Evolutionary conservation across 92 coral and sea anemone genomes (phyloP).

Genomic region (Pocillopora meandrina): DNA sequence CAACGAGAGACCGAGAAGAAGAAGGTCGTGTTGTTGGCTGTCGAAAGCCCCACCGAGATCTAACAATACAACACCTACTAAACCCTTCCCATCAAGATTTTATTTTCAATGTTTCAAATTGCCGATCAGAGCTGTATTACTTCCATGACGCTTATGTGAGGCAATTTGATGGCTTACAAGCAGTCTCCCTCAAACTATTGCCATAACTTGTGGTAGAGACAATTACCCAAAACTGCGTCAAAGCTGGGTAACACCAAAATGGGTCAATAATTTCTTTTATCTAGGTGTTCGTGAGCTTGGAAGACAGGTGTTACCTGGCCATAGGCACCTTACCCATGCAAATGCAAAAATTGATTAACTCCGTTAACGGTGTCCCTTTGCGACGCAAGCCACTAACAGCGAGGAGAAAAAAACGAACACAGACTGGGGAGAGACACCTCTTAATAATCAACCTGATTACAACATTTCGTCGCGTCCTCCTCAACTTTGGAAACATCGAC

Average conservation of each 20-base stretch:
- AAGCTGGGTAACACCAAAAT: not conserved
- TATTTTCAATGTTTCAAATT: not conserved
- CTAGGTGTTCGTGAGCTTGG: not conserved
- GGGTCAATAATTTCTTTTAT: conserved; percentile 1
- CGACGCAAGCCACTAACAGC: too few species aligned
- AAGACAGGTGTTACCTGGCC: conserved; percentile 6
- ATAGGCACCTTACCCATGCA: not conserved
- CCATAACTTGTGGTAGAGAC: not conserved
- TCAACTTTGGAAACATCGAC: too few species aligned
- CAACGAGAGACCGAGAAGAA: not conserved
- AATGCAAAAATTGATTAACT: not conserved
- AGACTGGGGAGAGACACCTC: too few species aligned
- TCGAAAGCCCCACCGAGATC: not conserved
- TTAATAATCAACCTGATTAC: too few species aligned
- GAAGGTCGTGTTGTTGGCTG: not conserved
- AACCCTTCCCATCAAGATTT: not conserved
- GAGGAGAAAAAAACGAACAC: too few species aligned
- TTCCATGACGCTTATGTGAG: not conserved
- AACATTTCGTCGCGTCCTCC: too few species aligned
- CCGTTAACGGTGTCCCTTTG: not conserved
- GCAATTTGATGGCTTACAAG: not conserved
- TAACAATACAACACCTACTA: not conserved
- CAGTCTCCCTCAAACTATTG: not conserved
- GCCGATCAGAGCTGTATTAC: not conserved
- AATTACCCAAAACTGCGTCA: not conserved